Evolutionary conservation across 37 sponge, comb jelly and placozoan species (phyloP).

Genomic region (Aplysina aerophoba): DNA sequence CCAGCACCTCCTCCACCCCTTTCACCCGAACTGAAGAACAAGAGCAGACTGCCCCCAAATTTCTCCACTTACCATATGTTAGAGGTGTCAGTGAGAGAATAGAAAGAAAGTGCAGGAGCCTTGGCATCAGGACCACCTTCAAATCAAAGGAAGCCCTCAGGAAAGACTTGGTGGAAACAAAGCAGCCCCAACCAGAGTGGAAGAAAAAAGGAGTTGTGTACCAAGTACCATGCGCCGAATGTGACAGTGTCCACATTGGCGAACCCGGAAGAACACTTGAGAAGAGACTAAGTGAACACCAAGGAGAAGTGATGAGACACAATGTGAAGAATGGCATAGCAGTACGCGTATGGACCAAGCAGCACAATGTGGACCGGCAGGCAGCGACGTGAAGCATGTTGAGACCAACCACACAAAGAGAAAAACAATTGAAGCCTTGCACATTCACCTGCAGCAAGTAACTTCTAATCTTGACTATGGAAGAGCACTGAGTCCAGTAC

Average conservation of each 20-base stretch:
- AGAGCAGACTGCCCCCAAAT: too few species aligned
- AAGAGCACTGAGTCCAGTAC: not conserved
- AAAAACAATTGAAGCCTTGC: not conserved
- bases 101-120: too few species aligned
- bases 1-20: not conserved
- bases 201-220: not conserved
- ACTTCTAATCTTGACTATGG: not conserved
- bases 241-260: conserved; percentile 1
- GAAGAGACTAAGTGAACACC: not conserved
- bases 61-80: not conserved
- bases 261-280: not conserved
- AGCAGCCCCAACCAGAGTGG: conserved; percentile 19
- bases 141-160: not conserved
- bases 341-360: conserved; percentile 1
- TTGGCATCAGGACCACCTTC: too few species aligned
- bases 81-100: too few species aligned
- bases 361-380: not conserved
- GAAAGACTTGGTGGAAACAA: not conserved
- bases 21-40: not conserved
- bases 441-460: not conserved
- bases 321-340: not conserved
- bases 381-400: not conserved
- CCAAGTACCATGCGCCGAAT: conserved; percentile 7
- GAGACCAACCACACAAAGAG: not conserved
- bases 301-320: conserved; percentile 11